These are phyloP conservation scores for Mastomys coucha DNA, from an alignment of 2,113 vertebrate genomes.

Conservation along the genomic window DNA sequence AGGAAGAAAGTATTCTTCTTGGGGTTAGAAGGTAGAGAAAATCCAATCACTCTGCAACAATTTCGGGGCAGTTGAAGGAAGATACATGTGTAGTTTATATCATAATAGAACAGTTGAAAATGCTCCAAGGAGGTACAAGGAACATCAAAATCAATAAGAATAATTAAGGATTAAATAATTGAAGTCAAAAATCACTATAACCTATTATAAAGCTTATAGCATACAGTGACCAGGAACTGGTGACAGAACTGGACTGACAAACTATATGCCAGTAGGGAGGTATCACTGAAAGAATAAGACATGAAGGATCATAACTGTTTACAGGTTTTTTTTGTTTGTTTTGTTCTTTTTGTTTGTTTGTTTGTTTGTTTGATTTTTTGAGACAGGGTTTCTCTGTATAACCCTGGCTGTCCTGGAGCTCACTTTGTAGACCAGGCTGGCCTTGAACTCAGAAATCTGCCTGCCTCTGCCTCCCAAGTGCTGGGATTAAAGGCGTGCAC, in stretches of 20 bases:
- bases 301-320: background rate
- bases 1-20: constrained; percentile 97
- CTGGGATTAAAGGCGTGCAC: too few relatives aligned
- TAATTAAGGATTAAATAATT: background rate
- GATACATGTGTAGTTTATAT: background rate
- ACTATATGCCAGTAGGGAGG: background rate
- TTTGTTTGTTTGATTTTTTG: too few relatives aligned
- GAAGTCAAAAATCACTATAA: background rate
- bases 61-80: background rate
- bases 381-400: too few relatives aligned
- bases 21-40: constrained; percentile 79
- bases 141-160: constrained; percentile 76
- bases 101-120: constrained; percentile 97
- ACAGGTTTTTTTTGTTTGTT: too few relatives aligned
- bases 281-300: background rate
- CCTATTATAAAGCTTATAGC: background rate
- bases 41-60: background rate
- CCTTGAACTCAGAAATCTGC: too few relatives aligned
- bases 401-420: too few relatives aligned
- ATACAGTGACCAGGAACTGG: background rate
- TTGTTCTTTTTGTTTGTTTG: too few relatives aligned
- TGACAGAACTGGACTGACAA: background rate
- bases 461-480: too few relatives aligned
- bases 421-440: too few relatives aligned
- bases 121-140: constrained; percentile 99